Evolutionary conservation across 2,113 vertebrate genomes (phyloP), one percentile per base, ranked within the genome.

Genomic region (Sitta europaea): DNA sequence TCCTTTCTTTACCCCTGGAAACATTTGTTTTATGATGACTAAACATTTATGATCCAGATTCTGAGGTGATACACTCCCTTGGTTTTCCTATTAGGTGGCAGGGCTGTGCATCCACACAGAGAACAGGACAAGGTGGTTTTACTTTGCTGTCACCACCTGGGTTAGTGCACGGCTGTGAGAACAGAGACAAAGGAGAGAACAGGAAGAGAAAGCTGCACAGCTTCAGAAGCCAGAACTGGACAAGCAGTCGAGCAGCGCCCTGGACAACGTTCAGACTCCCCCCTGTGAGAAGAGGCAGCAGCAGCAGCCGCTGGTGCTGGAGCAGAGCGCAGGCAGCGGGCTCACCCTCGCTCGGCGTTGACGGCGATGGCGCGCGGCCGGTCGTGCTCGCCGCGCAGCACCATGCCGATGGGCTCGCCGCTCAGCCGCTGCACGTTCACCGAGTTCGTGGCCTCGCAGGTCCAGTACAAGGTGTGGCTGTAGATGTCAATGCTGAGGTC

Each of bases 381-480:
- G 97, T 99, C 99, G 0, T 98, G 98, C 6, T 99, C 98, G 8
- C 99, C 99, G 4, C 98, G 98, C 42, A 99, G 95, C 76, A 99
- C 99, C 94, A 99, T 98, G 2, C 99, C 99, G n/a, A 99, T 97
- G 1, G 94, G 91, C 6, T 98, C 97, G 2, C 99, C 99, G 0
- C 97, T 98, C 97, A 99, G 98, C 67, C 98, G 97, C 84, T 99
- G 99, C 20, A 99, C 98, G 2, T 99, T 99, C 96, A 99, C 97
- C 18, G 98, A 99, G 92, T 99, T 99, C 40, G 98, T 98, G 65
- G 98, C 98, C 97, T 99, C 99, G 2, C 99, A 99, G 12, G 99
- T 99, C 99, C 99, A 99, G 97, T 99, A 99, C 20, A 99, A 96
- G 18, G 98, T 98, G 12, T 99, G 99, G 92, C 99, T 99, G 96